phyloP scores from a whole-genome alignment of 2,797 vertebrate genomes.

The Oreochromis grahami region DNA sequence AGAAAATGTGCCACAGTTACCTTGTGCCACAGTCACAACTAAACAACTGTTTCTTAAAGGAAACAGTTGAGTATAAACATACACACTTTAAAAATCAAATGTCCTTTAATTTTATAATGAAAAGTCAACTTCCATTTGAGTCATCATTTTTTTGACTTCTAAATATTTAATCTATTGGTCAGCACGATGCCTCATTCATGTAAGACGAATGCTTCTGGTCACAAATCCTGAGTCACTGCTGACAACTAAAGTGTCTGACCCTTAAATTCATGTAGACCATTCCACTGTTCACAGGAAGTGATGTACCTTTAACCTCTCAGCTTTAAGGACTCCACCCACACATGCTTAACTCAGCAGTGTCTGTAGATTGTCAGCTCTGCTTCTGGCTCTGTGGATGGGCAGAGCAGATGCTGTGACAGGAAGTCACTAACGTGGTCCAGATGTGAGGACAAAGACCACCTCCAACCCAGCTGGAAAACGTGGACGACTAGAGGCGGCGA shows the following conservation, averaged over 20 bases:
- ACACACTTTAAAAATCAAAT: not conserved
- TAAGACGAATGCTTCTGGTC: not conserved
- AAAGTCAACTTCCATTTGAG: not conserved
- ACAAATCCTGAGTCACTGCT: constrained; percentile 3
- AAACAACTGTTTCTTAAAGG: not conserved
- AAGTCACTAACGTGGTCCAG: constrained; percentile 78
- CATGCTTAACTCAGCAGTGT: constrained; percentile 22
- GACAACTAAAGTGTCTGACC: not conserved
- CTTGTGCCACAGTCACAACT: not conserved
- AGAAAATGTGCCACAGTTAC: not conserved
- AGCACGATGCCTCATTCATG: not conserved
- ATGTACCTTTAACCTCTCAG: not conserved
- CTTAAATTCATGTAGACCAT: not conserved
- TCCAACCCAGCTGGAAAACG: constrained; percentile 56
- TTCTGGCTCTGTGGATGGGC: constrained; percentile 38
- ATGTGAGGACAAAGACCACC: constrained; percentile 69
- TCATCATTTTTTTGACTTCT: not conserved
- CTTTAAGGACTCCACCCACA: not conserved
- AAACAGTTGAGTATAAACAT: not conserved
- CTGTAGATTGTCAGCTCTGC: constrained; percentile 41
- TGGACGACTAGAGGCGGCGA: constrained; percentile 11
- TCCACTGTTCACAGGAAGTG: not conserved
- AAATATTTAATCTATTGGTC: not conserved
- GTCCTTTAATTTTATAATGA: not conserved
- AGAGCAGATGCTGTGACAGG: constrained; percentile 75